Conservation (phyloP, 2,113 vertebrate genomes). For the Gavialis gangeticus region DNA sequence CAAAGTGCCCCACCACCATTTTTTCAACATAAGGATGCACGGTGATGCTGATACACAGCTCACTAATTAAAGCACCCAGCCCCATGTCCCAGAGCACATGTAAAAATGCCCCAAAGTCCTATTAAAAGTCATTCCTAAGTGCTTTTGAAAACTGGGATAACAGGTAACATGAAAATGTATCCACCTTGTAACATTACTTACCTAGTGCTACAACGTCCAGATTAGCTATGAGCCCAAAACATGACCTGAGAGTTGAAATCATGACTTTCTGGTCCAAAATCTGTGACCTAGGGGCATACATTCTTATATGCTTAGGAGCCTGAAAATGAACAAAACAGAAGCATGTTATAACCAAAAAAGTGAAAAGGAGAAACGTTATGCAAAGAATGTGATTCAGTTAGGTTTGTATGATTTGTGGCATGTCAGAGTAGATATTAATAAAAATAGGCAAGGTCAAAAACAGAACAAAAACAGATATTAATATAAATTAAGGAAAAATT, state of each 20-base stretch:
- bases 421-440: background rate
- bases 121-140: background rate
- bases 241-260: background rate
- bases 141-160: background rate
- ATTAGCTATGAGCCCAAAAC: background rate
- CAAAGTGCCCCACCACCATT: no score
- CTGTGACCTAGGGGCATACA: background rate
- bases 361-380: background rate
- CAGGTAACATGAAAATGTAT: background rate
- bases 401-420: background rate
- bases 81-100: no score
- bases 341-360: background rate
- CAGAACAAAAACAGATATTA: background rate
- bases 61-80: no score
- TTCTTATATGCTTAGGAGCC: background rate
- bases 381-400: background rate
- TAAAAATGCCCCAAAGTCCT: background rate
- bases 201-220: background rate
- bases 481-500: background rate
- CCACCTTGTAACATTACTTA: background rate
- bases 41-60: no score
- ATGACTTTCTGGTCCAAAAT: background rate
- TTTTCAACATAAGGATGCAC: no score
- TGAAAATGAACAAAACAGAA: background rate
- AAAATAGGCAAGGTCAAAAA: constrained; percentile 32